Base-by-base conservation (phyloP, 1,140 invertebrate species). In the Holotrichia oblita region DNA sequence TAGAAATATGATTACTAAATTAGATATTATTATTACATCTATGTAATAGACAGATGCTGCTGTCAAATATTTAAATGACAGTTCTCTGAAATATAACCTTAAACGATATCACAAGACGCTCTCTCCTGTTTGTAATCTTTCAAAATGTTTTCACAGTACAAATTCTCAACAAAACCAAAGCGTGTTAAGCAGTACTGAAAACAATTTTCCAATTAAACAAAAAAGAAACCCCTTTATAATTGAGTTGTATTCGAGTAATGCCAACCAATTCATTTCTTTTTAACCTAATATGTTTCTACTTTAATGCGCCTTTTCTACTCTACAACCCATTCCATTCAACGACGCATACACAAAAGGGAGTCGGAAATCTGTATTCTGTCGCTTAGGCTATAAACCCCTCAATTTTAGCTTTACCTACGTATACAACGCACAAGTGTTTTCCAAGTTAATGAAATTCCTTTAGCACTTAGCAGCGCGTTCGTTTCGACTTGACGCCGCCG, bases 401-500 rank as follows among this genome's bases (percentile, higher is more conserved):
- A 0, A 4, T 10, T 69, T 27, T 34, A 69, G 61, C 27, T 24
- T 34, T 69, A 27, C 27, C 22, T 34, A 34, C 24, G 22, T 22
- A 22, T 27, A 69, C 6, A 69, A 10, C 44, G 44, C 61, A 7
- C 27, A 69, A 69, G 61, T 69, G 61, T 69, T 69, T n/a, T 69
- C 22, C 17, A 69, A 9, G 61, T 69, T 69, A 69, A 69, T 69
- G 61, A 69, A 69, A 69, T 69, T 69, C 61, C 61, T 69, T 69
- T 14, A 69, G 22, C 22, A 69, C 61, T 34, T 69, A 69, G 8
- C 61, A 12, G 20, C 22, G 14, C 22, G 22, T 69, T 69, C 61
- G 22, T 34, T 48, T 34, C 27, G 27, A 69, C 61, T 27, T 34
- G 61, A 14, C 22, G 27, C 17, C 61, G 9, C 3, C 24, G 12